Base-by-base conservation (phyloP, 92 coral and sea anemone genomes). In the Porites lobata region DNA sequence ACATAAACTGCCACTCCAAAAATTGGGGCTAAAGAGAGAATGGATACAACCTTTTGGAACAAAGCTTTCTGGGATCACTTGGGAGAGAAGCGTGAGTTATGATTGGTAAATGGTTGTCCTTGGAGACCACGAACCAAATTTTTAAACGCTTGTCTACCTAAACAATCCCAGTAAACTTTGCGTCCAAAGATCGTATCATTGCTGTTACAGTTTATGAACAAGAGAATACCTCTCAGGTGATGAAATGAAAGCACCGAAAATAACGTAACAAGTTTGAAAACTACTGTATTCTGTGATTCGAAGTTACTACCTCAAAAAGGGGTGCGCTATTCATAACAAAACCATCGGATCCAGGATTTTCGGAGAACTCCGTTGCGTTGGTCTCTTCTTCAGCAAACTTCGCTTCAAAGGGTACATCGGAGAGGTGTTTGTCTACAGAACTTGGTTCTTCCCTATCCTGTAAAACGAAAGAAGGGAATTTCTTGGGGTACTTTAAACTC, bases 381-480 rank as follows among this genome's bases (percentile, higher is more conserved):
- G 93, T 89, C 71, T 94, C 98, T 7, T 95, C 94, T 47, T 92
- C 78, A 22, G 98, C 98, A 75, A 97, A 95, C 81, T 76, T 94
- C 3, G 99, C 99, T 10, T 94, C 70, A 69, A 97, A 95, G 43
- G 96, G 92, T 32, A 92, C 96, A 86, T 72, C 89, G 67, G 96
- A 95, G 61, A 97, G 90, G 20, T 85, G 87, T 53, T 54, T 72
- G 26, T 92, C 87, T 13, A 89, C 92, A 57, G 95, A 85, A 12
- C 90, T 85, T 1, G 99, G 99, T 47, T 84, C 86, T 62, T 96
- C 93, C 68, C 94, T 93, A 65, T 97, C 99, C 99, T 97, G 91
- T 64, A 24, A 24, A 72, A 9, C 14, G 29, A 9, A 10, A 63
- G 69, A 54, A 2, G 2, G 6, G 3, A 56, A 14, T 38, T 38